A percentile compares a stretch with the other conserved stretches of the same genome.
Conservation (phyloP, 2,888 invertebrate species). For the Tricholauxania praeusta region DNA sequence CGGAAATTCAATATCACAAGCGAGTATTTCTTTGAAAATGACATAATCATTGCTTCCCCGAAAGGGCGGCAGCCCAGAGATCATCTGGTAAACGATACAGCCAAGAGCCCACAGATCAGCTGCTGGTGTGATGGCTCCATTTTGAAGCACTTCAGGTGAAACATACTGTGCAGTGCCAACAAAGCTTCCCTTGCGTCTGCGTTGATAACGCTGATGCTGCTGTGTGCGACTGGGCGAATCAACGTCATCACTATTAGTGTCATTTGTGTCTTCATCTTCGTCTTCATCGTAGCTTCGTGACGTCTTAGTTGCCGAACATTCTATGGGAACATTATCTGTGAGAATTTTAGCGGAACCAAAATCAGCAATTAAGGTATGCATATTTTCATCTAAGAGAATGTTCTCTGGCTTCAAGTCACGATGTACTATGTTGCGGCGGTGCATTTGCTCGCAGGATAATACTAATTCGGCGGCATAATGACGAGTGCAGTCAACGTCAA, state of each 20-base stretch:
- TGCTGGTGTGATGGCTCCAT: slow-evolving; percentile 79
- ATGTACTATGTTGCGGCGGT: slow-evolving; percentile 89
- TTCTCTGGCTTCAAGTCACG: slow-evolving; percentile 98
- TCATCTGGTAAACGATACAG: slow-evolving; percentile 97
- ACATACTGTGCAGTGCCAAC: slow-evolving; percentile 99
- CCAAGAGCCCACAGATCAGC: slow-evolving; percentile 98
- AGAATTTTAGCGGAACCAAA: slow-evolving; percentile 96
- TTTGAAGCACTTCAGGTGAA: slow-evolving; percentile 93
- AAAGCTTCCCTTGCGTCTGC: slow-evolving; percentile 81
- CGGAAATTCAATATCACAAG: slow-evolving; percentile 91
- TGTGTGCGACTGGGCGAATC: slow-evolving; percentile 48
- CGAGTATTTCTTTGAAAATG: slow-evolving; percentile 95
- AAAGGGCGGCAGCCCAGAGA: slow-evolving; percentile 93
- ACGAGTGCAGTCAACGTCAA: slow-evolving; percentile 88
- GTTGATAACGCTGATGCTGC: slow-evolving; percentile 57
- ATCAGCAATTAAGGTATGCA: slow-evolving; percentile 97
- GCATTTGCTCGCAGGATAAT: slow-evolving; percentile 91
- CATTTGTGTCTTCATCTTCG: slow-evolving; percentile 29
- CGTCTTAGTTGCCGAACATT: slow-evolving; percentile 30
- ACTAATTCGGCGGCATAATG: slow-evolving; percentile 97
- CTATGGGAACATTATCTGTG: slow-evolving; percentile 49
- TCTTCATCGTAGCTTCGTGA: background rate
- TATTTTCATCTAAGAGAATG: slow-evolving; percentile 92
- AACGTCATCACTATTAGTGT: slow-evolving; percentile 43
- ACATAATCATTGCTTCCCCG: slow-evolving; percentile 93